Evolutionary conservation across 1,140 invertebrate species (phyloP), one percentile per base, ranked within the genome.

Genomic region (Mizuhopecten yessoensis): DNA sequence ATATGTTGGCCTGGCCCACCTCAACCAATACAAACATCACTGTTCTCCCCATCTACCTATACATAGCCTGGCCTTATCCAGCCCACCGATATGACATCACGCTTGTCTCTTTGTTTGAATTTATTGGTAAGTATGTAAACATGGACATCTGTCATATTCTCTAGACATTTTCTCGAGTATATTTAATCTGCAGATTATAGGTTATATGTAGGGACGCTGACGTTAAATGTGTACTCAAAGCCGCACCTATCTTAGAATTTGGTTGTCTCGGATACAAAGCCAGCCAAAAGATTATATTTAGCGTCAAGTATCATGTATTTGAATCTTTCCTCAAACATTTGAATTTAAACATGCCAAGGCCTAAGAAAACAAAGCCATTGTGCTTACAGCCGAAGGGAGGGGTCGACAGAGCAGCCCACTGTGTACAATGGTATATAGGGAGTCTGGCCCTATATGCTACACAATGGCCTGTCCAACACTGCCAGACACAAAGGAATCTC

Each of bases 81-180:
- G 23, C 2, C 3, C 23, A 75, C 45, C 13, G 57, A 75, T 75
- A 75, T 75, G 57, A 75, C 57, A 75, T 75, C 57, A 75, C n/a
- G 57, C 57, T 29, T 75, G 57, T 75, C 57, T 75, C 57, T 75
- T 75, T 75, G 57, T 75, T 75, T 75, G 57, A 75, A 75, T 75
- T 75, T 75, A 75, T 75, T 75, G 57, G 57, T 75, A 75, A 75
- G 57, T 75, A 75, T 75, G 57, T 75, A 75, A 75, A 75, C 57
- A 75, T 29, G 57, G n/a, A 75, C 57, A 75, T 75, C 57, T 75
- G 57, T 75, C 57, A 75, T 75, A 75, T 75, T 75, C 57, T 75
- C 57, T 75, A 75, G 57, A 75, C 57, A 75, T 29, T 75, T 29
- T 75, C 57, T 75, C 23, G n/a, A 75, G 57, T 75, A 75, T 75